A percentile compares a stretch with the other conserved stretches of the same genome.
These are phyloP conservation scores for Babyrousa celebensis DNA, from an alignment of 2,797 vertebrate genomes.

Conservation along the genomic window DNA sequence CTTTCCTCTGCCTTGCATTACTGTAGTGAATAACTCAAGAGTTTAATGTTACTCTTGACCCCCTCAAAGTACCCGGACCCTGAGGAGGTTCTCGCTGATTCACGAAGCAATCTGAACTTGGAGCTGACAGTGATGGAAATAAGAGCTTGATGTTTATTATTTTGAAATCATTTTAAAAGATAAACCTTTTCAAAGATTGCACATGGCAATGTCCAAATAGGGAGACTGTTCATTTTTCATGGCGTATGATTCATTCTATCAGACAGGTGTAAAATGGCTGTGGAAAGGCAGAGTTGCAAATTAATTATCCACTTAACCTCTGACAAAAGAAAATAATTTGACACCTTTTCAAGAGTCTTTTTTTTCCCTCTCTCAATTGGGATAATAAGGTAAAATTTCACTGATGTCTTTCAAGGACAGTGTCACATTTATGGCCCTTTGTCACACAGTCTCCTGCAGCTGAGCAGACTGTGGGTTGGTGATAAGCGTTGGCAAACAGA, in stretches of 20 bases:
- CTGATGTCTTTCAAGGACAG: conserved; percentile 69
- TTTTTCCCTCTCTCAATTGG: neutral
- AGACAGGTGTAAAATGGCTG: conserved; percentile 78
- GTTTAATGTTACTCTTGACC: neutral
- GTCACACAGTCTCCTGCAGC: conserved; percentile 24
- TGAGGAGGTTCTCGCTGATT: neutral
- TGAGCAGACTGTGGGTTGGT: conserved; percentile 40
- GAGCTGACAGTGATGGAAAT: neutral
- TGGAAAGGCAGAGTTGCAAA: conserved; percentile 76
- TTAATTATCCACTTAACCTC: conserved; percentile 82
- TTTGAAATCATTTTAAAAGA: conserved; percentile 50
- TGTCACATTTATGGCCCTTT: neutral
- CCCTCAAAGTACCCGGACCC: neutral
- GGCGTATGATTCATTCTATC: conserved; percentile 76
- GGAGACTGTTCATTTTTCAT: conserved; percentile 26
- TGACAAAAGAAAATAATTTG: conserved; percentile 79
- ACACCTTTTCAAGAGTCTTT: conserved; percentile 69
- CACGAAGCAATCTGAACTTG: neutral
- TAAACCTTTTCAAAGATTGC: conserved; percentile 60
- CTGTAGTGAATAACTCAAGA: neutral
- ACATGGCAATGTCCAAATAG: conserved; percentile 41
- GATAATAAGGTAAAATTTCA: conserved; percentile 74
- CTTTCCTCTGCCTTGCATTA: neutral
- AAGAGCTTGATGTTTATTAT: conserved; percentile 44
- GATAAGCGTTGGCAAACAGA: conserved; percentile 67